Percentiles rank a stretch among this genome's conserved stretches.
These are phyloP conservation scores for Colius striatus DNA, from an alignment of 2,113 vertebrate genomes.

Conservation along the genomic window DNA sequence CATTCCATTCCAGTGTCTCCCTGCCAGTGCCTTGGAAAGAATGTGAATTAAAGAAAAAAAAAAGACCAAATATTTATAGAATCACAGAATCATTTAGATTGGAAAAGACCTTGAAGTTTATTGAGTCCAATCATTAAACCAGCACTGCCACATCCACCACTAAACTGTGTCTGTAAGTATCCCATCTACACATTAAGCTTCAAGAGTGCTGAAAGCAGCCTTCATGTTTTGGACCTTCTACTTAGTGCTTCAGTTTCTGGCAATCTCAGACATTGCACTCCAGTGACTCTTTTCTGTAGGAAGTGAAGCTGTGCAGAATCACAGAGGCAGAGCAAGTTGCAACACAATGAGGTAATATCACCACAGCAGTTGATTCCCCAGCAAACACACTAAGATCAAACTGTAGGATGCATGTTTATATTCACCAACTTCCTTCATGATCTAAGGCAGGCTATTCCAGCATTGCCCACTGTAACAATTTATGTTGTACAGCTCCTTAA, in stretches of 20 bases:
- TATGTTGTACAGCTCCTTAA: not conserved
- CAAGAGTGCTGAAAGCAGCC: not conserved
- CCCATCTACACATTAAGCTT: not conserved
- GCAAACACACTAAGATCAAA: not conserved
- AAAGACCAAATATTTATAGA: not conserved
- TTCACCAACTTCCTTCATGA: not conserved
- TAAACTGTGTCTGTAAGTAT: too few species aligned
- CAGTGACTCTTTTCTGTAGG: not conserved
- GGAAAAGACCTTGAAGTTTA: too few species aligned
- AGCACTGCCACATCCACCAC: too few species aligned
- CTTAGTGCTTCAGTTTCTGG: not conserved
- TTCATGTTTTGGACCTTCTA: not conserved
- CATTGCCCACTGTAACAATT: not conserved
- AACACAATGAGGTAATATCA: not conserved
- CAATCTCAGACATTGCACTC: not conserved
- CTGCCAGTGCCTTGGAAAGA: not conserved
- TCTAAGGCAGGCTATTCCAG: not conserved
- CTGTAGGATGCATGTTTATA: not conserved
- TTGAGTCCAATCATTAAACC: too few species aligned
- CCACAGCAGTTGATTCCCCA: not conserved
- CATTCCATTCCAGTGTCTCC: not conserved
- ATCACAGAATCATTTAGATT: too few species aligned
- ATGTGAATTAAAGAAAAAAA: not conserved
- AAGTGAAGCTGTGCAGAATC: not conserved
- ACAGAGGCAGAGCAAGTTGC: not conserved